Evolutionary conservation across 2,888 invertebrate species (phyloP).

Genomic region (Morpho achilles): DNA sequence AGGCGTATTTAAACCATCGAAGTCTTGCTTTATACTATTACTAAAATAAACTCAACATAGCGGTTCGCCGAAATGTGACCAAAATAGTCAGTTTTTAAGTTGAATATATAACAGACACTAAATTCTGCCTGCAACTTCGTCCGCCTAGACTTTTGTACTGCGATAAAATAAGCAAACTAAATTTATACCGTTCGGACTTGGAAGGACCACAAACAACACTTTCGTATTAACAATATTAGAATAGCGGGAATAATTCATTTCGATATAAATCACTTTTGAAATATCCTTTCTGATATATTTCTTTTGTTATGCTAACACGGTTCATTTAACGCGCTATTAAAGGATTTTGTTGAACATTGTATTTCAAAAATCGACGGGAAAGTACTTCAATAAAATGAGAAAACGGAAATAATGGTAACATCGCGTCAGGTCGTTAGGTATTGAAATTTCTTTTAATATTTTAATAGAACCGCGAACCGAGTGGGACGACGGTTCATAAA

Average conservation of each 20-base stretch:
- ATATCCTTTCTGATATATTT: constrained; percentile 71
- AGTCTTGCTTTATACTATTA: constrained; percentile 47
- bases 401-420: constrained; percentile 43
- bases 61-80: constrained; percentile 38
- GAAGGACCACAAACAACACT: too few relatives aligned
- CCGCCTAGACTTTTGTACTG: too few relatives aligned
- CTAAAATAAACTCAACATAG: constrained; percentile 41
- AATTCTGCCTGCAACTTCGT: neutral
- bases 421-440: constrained; percentile 39
- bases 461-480: constrained; percentile 11
- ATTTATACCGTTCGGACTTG: too few relatives aligned
- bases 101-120: constrained; percentile 15
- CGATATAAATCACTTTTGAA: constrained; percentile 64
- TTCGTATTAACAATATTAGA: too few relatives aligned
- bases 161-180: too few relatives aligned
- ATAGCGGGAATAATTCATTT: neutral
- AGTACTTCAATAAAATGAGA: constrained; percentile 56
- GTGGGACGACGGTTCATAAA: constrained; percentile 2
- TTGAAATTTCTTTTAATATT: constrained; percentile 39
- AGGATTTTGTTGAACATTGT: constrained; percentile 77
- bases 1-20: constrained; percentile 42
- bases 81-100: constrained; percentile 33
- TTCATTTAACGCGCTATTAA: constrained; percentile 76
- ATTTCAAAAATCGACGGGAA: constrained; percentile 70
- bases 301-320: constrained; percentile 76